Percentiles rank a stretch among this genome's conserved stretches.
These are phyloP conservation scores for Agrotis exclamationis DNA, from an alignment of 2,888 invertebrate genomes.

Conservation along the genomic window DNA sequence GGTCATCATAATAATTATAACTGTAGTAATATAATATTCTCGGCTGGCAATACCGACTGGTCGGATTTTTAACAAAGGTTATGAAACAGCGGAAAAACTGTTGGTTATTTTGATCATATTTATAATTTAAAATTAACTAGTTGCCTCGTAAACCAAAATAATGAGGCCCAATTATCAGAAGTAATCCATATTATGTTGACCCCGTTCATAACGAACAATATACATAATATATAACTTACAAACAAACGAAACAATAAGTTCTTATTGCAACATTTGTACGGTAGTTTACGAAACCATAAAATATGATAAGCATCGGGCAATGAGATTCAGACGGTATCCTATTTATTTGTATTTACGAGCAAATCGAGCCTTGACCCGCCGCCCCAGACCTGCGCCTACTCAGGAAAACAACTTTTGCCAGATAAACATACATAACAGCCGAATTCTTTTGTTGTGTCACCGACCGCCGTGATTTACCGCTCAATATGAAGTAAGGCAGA, in stretches of 20 bases:
- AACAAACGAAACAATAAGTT: constrained; percentile 76
- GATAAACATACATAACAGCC: constrained; percentile 72
- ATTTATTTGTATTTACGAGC: constrained; percentile 89
- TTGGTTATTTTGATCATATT: constrained; percentile 6
- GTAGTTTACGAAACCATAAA: constrained; percentile 85
- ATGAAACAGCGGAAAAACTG: constrained; percentile 10
- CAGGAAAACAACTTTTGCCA: constrained; percentile 78
- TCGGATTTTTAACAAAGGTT: constrained; percentile 16
- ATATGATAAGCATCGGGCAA: constrained; percentile 87
- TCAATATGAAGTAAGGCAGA: constrained; percentile 69
- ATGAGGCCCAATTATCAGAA: background rate
- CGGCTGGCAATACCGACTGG: constrained; percentile 10
- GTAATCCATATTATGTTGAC: background rate
- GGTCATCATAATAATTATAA: constrained; percentile 53
- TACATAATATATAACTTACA: constrained; percentile 31
- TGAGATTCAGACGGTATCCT: constrained; percentile 84
- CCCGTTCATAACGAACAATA: background rate
- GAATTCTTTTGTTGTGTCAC: constrained; percentile 71
- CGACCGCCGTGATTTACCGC: constrained; percentile 72
- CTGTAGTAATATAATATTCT: constrained; percentile 48
- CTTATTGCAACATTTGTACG: constrained; percentile 81
- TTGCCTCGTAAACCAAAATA: background rate
- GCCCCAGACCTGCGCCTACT: constrained; percentile 69
- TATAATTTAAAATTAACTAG: constrained; percentile 10
- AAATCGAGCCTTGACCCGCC: constrained; percentile 83